These are phyloP conservation scores for Steinernema khuongi DNA, from an alignment of 1,140 invertebrate species.

Conservation along the genomic window DNA sequence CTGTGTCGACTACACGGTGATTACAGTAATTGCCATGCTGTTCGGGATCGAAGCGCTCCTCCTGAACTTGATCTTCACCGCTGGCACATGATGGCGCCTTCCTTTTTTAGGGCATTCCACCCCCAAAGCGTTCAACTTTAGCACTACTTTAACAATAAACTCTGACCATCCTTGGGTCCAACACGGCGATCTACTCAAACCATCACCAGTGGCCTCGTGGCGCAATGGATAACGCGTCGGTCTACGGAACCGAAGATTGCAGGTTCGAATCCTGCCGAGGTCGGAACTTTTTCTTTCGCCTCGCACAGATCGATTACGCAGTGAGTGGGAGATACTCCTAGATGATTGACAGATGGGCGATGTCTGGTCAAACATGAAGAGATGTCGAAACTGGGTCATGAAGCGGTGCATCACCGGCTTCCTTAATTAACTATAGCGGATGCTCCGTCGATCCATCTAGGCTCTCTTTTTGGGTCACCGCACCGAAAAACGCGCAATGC, in stretches of 20 bases:
- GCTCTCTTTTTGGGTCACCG: constrained; percentile 1
- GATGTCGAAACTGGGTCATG: background rate
- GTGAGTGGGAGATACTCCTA: too few species aligned
- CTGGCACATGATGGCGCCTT: background rate
- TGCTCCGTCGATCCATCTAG: background rate
- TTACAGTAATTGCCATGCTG: background rate
- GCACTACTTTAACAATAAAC: too few species aligned
- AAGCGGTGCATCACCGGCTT: background rate
- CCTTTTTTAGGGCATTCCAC: too few species aligned
- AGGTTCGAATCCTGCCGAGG: too few species aligned
- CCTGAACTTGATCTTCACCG: background rate
- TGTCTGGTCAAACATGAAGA: constrained; percentile 12
- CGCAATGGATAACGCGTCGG: too few species aligned
- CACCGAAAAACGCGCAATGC: background rate
- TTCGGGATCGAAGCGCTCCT: background rate
- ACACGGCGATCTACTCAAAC: background rate
- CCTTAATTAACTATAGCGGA: constrained; percentile 9
- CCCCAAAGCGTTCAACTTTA: too few species aligned
- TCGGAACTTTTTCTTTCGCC: too few species aligned
- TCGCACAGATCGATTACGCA: too few species aligned
- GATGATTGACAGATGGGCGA: background rate
- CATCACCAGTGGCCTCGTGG: background rate
- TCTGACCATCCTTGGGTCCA: too few species aligned
- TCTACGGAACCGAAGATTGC: too few species aligned
- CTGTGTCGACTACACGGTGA: background rate